A percentile compares a stretch with the other conserved stretches of the same genome.
phyloP scores from a whole-genome alignment of 2,797 vertebrate species.

The Parauchenoglanis punctatus region DNA sequence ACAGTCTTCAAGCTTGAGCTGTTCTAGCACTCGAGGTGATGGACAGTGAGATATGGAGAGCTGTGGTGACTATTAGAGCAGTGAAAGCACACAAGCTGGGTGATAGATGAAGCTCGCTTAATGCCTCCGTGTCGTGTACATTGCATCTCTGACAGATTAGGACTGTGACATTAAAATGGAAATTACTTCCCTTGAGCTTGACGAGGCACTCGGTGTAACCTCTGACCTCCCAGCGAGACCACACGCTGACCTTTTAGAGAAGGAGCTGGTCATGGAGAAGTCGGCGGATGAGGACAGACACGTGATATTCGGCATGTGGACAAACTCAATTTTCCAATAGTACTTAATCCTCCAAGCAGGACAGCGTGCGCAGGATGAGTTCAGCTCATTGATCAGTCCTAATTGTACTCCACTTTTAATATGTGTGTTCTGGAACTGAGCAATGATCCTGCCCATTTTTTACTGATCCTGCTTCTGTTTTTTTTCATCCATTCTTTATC shows the following conservation, averaged over 20 bases:
- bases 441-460: not conserved
- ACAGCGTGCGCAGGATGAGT: conserved; percentile 8
- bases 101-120: conserved; percentile 92
- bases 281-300: conserved; percentile 59
- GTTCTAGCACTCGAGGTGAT: conserved; percentile 84
- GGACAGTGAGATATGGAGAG: conserved; percentile 87
- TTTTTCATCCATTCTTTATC: not conserved
- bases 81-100: conserved; percentile 84
- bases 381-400: conserved; percentile 17
- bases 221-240: conserved; percentile 85
- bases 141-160: conserved; percentile 95
- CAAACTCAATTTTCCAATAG: conserved; percentile 48
- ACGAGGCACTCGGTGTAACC: conserved; percentile 82
- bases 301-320: conserved; percentile 26
- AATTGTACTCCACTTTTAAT: conserved; percentile 29
- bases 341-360: conserved; percentile 36
- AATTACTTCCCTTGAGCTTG: conserved; percentile 90
- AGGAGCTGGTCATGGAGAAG: conserved; percentile 80
- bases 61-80: conserved; percentile 88
- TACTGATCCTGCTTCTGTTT: not conserved
- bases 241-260: conserved; percentile 84
- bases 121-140: conserved; percentile 90
- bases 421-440: not conserved
- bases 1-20: conserved; percentile 47
- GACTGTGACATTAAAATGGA: conserved; percentile 99